These are phyloP conservation scores for Oceanodroma tethys DNA, from an alignment of 2,113 vertebrate genomes.

Conservation along the genomic window DNA sequence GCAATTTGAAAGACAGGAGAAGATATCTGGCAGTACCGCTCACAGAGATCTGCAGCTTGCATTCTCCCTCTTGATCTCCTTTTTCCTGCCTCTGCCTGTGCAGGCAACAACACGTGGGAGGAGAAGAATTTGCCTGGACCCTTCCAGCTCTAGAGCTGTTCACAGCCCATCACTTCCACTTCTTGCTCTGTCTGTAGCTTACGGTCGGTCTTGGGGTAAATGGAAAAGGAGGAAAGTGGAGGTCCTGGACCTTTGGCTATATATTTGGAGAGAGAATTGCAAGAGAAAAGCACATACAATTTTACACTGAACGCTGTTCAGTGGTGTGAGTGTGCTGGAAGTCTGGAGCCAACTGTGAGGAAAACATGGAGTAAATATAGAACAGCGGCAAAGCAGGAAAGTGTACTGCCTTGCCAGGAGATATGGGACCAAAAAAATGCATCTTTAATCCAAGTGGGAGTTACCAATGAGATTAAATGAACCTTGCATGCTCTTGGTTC, in stretches of 20 bases:
- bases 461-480: not conserved
- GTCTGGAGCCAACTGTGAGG: not conserved
- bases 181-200: not conserved
- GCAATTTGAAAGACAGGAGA: not conserved
- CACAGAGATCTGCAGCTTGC: not conserved
- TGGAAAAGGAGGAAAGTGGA: not conserved
- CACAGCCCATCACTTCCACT: not conserved
- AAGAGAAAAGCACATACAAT: not conserved
- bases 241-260: not conserved
- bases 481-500: not conserved
- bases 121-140: not conserved
- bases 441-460: not conserved
- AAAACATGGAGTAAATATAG: not conserved
- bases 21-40: fast-evolving
- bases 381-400: not conserved
- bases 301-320: not conserved
- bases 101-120: not conserved
- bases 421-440: not conserved
- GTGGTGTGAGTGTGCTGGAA: not conserved
- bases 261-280: not conserved
- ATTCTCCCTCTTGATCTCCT: not conserved
- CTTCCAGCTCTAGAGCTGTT: not conserved
- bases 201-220: fast-evolving
- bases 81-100: not conserved
- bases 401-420: not conserved